phyloP scores from a whole-genome alignment of 2,888 invertebrate genomes.

The Brenthis ino region DNA sequence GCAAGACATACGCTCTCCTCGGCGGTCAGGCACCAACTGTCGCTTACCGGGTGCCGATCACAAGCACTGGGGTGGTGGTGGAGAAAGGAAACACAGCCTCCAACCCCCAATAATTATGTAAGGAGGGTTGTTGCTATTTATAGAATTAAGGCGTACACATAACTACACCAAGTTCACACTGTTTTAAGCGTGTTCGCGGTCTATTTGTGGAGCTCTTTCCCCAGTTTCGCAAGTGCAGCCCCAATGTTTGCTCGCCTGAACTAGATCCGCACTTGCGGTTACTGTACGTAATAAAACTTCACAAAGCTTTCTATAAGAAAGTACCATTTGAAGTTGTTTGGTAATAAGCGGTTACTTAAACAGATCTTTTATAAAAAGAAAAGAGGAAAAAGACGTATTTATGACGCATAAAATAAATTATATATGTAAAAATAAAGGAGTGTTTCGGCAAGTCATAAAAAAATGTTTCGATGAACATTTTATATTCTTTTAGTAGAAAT shows the following conservation, averaged over 20 bases:
- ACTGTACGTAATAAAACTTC: slow-evolving; percentile 34
- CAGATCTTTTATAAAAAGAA: background rate
- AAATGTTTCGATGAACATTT: background rate
- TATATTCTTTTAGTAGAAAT: background rate
- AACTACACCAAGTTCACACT: slow-evolving; percentile 54
- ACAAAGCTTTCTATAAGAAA: slow-evolving; percentile 12
- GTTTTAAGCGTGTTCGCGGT: slow-evolving; percentile 48
- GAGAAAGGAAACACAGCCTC: slow-evolving; percentile 70
- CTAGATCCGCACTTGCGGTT: slow-evolving; percentile 26
- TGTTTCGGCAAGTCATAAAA: background rate
- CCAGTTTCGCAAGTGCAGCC: slow-evolving; percentile 54
- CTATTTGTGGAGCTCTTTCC: slow-evolving; percentile 62
- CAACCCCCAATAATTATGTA: slow-evolving; percentile 74
- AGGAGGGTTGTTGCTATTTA: slow-evolving; percentile 76
- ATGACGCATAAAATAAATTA: no score
- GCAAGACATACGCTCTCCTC: slow-evolving; percentile 40
- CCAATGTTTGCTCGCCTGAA: slow-evolving; percentile 40
- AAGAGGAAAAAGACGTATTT: no score
- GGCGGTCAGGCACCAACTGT: slow-evolving; percentile 58
- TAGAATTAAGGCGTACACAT: slow-evolving; percentile 60
- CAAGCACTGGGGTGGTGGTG: slow-evolving; percentile 43
- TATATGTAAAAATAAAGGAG: no score
- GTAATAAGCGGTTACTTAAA: background rate
- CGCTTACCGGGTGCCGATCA: slow-evolving; percentile 42
- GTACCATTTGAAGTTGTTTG: background rate